Evolutionary conservation across 2,888 invertebrate species (phyloP), one percentile per base, ranked within the genome.

Genomic region (Amaurobius ferox): DNA sequence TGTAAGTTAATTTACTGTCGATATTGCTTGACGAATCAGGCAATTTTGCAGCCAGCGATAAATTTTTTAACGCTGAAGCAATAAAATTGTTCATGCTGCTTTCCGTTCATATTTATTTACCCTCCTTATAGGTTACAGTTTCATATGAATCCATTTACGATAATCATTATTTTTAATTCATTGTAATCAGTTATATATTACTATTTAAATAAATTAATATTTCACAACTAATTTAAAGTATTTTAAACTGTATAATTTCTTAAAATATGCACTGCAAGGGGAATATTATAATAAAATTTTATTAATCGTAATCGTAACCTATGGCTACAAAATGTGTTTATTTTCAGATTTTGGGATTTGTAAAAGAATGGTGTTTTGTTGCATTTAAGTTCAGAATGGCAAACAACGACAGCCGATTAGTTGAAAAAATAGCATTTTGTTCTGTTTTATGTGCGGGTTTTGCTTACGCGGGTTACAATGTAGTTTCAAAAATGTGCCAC

Each of bases 391-490:
- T 29, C 13, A 11, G n/a, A 0, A 66, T 66, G 66, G 32, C 66
- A n/a, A 19, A 7, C 0, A 32, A 66, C 1, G 66, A 66, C 23
- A 48, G 29, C 13, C 67, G 62, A 64, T 39, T 67, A 19, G 73
- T 79, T 28, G 87, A 85, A 90, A 78, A 68, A 68, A 92, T 92
- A 9, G 92, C 92, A 2, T 89, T 92, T 62, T 92, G 92, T 87
- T 92, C 92, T 7, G 92, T 92, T 44, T 91, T 92, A 72, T 92
- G 92, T 89, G 92, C 92, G 40, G 92, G 92, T 19, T 92, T 92
- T 89, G 92, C 92, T 0, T 92, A 92, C 89, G 92, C 92, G 28
- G 92, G 92, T 1, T 92, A 92, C 88, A 91, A 91, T 9, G 91
- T 92, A 9, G 91, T 92, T 11, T 68, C 71, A n/a, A 83, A 77